A percentile compares a stretch with the other conserved stretches of the same genome.
phyloP scores from a whole-genome alignment of 2,888 invertebrate species.

The Petrolisthes cinctipes region DNA sequence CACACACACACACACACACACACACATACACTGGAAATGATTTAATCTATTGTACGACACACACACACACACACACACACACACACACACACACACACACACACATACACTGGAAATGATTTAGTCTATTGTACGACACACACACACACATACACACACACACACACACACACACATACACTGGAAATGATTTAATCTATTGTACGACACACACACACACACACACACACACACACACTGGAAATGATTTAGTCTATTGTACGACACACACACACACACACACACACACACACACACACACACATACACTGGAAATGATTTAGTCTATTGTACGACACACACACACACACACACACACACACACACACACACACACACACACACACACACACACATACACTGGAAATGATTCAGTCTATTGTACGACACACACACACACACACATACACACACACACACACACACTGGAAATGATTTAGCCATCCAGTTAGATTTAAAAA shows the following conservation, averaged over 20 bases:
- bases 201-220: background rate
- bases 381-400: background rate
- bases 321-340: too few relatives aligned
- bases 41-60: background rate
- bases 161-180: too few relatives aligned
- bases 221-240: background rate
- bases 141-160: too few relatives aligned
- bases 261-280: background rate
- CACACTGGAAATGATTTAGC: too few relatives aligned
- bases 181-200: too few relatives aligned
- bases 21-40: background rate
- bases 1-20: background rate
- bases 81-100: too few relatives aligned
- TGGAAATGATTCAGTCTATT: background rate
- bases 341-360: background rate
- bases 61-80: too few relatives aligned
- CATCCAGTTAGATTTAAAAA: too few relatives aligned
- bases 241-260: background rate
- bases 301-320: background rate
- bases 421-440: too few relatives aligned
- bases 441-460: too few relatives aligned
- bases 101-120: too few relatives aligned
- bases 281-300: background rate
- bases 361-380: background rate
- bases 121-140: too few relatives aligned